Conservation (phyloP, 2,797 vertebrate genomes). For the Pyrocephalus nanus region DNA sequence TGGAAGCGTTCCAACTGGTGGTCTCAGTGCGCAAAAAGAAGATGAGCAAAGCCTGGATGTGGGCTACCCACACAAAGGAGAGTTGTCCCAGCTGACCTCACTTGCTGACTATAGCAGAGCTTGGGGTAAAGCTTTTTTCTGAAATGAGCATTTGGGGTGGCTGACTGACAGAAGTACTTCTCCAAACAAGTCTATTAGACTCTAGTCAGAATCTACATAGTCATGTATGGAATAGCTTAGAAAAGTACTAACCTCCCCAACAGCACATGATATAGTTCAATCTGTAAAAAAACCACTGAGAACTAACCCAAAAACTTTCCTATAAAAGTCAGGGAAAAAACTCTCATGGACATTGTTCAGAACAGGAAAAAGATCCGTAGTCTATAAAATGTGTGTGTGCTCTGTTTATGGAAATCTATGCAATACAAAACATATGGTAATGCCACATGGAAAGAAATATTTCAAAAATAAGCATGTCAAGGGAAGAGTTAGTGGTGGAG, state of each 20-base stretch:
- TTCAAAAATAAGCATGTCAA: not conserved
- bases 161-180: not conserved
- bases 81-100: not conserved
- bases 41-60: not conserved
- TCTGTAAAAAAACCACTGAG: not conserved
- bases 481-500: not conserved
- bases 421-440: conserved; percentile 28
- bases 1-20: not conserved
- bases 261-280: not conserved
- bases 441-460: conserved; percentile 23
- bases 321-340: not conserved
- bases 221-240: not conserved
- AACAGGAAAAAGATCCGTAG: conserved; percentile 33
- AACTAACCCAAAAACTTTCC: not conserved
- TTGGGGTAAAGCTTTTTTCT: not conserved
- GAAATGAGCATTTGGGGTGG: accelerated
- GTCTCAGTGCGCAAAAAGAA: not conserved
- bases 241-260: not conserved
- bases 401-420: conserved; percentile 34
- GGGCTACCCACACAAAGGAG: accelerated
- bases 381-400: not conserved
- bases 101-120: not conserved
- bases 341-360: not conserved
- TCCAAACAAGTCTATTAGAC: not conserved
- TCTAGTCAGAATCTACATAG: not conserved